Conservation (phyloP, 2,888 invertebrate genomes). For the Seira sanloemensis region DNA sequence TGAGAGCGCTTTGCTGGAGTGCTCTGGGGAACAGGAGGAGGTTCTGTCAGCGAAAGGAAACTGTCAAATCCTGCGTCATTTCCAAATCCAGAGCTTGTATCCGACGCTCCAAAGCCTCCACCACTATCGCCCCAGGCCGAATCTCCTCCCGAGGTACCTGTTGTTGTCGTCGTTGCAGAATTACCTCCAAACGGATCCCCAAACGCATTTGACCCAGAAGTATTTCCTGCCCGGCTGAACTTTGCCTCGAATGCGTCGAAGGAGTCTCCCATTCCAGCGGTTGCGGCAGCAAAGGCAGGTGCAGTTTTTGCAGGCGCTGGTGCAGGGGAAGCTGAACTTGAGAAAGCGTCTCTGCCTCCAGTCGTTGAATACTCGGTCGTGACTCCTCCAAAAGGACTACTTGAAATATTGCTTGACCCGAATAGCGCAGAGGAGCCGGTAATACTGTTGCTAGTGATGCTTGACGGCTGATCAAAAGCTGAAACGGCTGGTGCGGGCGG, state of each 20-base stretch:
- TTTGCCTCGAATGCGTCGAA: slow-evolving; percentile 94
- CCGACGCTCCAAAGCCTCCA: slow-evolving; percentile 79
- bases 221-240: slow-evolving; percentile 77
- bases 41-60: slow-evolving; percentile 85
- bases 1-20: slow-evolving; percentile 79
- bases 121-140: slow-evolving; percentile 79
- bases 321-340: slow-evolving; percentile 34
- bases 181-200: slow-evolving; percentile 75
- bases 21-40: slow-evolving; percentile 81
- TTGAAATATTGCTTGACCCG: slow-evolving; percentile 24
- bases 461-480: slow-evolving; percentile 68
- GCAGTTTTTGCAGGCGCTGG: slow-evolving; percentile 28
- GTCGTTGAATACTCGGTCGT: slow-evolving; percentile 16
- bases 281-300: slow-evolving; percentile 70
- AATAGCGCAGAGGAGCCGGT: slow-evolving; percentile 35
- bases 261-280: slow-evolving; percentile 77
- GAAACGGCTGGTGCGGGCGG: slow-evolving; percentile 71
- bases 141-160: slow-evolving; percentile 25
- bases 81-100: slow-evolving; percentile 79
- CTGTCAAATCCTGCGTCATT: slow-evolving; percentile 80
- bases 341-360: slow-evolving; percentile 40
- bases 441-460: slow-evolving; percentile 57
- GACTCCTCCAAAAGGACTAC: slow-evolving; percentile 33
- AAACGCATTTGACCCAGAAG: slow-evolving; percentile 73
- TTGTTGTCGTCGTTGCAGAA: slow-evolving; percentile 36